A percentile compares a stretch with the other conserved stretches of the same genome.
These are phyloP conservation scores for Ornithorhynchus anatinus DNA, from an alignment of 2,113 vertebrate genomes.

Conservation along the genomic window DNA sequence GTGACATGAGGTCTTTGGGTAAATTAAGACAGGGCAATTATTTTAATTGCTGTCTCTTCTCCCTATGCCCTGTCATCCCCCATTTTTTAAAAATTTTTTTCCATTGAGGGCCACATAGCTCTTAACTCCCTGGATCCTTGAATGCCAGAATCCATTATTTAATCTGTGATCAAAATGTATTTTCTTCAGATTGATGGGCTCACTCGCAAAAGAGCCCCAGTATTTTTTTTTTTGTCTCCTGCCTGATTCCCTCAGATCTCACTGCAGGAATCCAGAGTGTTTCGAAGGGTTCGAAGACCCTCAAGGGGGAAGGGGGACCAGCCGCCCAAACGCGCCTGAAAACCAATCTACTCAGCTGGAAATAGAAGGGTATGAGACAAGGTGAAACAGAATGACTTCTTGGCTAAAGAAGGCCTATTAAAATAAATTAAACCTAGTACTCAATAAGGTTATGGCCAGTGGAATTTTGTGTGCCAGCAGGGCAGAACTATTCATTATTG, in stretches of 20 bases:
- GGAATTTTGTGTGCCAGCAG: too few relatives aligned
- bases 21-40: neutral
- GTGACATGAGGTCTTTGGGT: too few relatives aligned
- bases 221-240: neutral
- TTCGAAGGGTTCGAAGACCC: too few relatives aligned
- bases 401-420: too few relatives aligned
- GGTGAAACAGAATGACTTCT: too few relatives aligned
- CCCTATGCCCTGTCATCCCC: neutral
- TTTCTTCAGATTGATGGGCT: neutral
- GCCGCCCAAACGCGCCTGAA: too few relatives aligned
- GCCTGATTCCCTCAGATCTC: neutral
- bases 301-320: too few relatives aligned
- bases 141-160: neutral
- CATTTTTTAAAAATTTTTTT: neutral
- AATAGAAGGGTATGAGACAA: too few relatives aligned
- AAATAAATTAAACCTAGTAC: too few relatives aligned
- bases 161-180: neutral
- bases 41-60: neutral
- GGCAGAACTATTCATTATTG: too few relatives aligned
- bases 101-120: neutral
- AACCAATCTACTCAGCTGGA: too few relatives aligned
- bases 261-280: neutral
- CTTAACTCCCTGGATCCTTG: neutral
- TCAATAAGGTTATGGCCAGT: too few relatives aligned
- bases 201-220: neutral